Evolutionary conservation across 2,888 invertebrate genomes (phyloP).

Genomic region (Falcaria lacertinaria): DNA sequence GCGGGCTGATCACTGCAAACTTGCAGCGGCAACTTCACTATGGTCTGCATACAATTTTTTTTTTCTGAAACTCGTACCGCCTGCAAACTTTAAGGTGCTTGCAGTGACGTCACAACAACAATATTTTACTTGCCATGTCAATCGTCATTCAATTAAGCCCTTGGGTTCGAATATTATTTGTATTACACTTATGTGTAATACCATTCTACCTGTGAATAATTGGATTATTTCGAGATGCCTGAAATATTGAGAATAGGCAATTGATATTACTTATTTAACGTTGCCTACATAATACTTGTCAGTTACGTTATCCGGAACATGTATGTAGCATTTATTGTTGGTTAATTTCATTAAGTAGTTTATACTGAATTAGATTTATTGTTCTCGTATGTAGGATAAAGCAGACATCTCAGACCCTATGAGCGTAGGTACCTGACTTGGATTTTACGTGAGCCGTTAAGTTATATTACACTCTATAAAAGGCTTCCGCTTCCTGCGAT

Average conservation of each 20-base stretch:
- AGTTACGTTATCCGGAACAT: no score
- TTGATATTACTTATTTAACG: no score
- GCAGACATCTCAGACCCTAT: slow-evolving; percentile 24
- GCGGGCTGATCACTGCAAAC: slow-evolving; percentile 47
- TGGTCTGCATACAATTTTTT: slow-evolving; percentile 58
- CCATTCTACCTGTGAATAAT: no score
- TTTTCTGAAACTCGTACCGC: slow-evolving; percentile 30
- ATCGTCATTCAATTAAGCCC: no score
- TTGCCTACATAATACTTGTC: no score
- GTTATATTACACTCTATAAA: slow-evolving; percentile 64
- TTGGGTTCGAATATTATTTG: no score
- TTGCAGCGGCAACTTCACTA: slow-evolving; percentile 60
- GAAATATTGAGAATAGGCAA: no score
- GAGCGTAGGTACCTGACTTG: slow-evolving; percentile 35
- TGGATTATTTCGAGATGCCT: no score
- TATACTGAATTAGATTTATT: slow-evolving; percentile 19
- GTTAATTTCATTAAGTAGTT: no score
- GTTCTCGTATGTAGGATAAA: slow-evolving; percentile 19
- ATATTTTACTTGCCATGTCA: not conserved
- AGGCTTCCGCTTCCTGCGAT: slow-evolving; percentile 49
- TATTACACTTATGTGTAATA: no score
- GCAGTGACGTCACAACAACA: slow-evolving; percentile 28
- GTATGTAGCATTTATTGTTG: no score
- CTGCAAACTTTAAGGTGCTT: slow-evolving; percentile 34
- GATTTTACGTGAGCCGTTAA: slow-evolving; percentile 60